Base-by-base conservation (phyloP, 1,140 invertebrate genomes). In the Goniozus legneri region DNA sequence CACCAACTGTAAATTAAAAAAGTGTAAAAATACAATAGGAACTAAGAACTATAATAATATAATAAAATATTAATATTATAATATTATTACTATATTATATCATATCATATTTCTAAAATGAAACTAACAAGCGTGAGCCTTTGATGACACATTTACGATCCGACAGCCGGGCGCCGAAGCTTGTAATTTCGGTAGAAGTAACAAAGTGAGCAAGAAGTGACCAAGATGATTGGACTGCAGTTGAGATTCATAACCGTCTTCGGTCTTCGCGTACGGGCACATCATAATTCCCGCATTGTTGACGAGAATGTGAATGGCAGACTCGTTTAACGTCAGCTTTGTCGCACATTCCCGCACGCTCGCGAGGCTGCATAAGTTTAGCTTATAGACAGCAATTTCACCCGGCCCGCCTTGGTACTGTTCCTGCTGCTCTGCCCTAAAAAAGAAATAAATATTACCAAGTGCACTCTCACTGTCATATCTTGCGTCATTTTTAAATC, bases 241-340 rank as follows among this genome's bases (percentile, higher is more conserved):
- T 50, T 91, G 86, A 40, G 80, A 80, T 65, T 95, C 93, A 63
- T 87, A 87, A 1, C 89, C 90, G 58, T 95, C 89, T 47, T 80
- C 80, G 0, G 85, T 87, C 46, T 79, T 79, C 31, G 71, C 70
- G 43, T 81, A 72, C 0, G 85, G 88, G 47, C 81, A 84, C 73
- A 82, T 79, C 82, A 87, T 89, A 0, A 91, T 78, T 2, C 84
- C 89, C 37, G 89, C 91, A 75, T 92, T 93, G 55, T 92, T 91
- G 12, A 92, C 82, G 2, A 94, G 72, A 30, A 90, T 71, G 59
- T 90, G 80, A 31, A 89, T 82, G 57, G 80, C 73, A 24, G 77
- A 43, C 64, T 86, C 82, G 0, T 71, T 79, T 4, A 79, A 67
- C 10, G 79, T 60, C 2, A 93, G 68, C 16, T 79, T 73, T 35